A percentile compares a stretch with the other conserved stretches of the same genome.
Evolutionary conservation across 2,888 invertebrate genomes (phyloP).

Genomic region (Schizaphis graminum): DNA sequence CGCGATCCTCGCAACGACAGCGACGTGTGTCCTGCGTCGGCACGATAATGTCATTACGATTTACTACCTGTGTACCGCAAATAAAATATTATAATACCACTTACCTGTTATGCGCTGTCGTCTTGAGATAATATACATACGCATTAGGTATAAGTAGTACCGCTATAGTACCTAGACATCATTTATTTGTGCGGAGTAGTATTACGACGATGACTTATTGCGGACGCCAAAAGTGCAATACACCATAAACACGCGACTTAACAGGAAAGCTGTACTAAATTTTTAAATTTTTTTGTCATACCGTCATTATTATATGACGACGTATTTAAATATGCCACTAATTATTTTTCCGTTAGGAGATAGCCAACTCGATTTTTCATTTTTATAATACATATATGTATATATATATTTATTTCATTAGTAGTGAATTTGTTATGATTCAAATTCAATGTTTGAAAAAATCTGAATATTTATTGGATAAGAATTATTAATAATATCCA

Average conservation of each 20-base stretch:
- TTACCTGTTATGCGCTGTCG: too few relatives aligned
- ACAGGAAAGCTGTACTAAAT: not conserved
- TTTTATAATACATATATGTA: not conserved
- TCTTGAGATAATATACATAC: too few relatives aligned
- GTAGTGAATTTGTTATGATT: not conserved
- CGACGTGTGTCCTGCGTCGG: not conserved
- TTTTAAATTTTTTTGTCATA: not conserved
- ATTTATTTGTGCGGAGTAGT: not conserved
- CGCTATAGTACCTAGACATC: too few relatives aligned
- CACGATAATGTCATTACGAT: not conserved
- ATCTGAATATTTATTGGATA: conserved; percentile 37
- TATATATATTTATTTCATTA: not conserved
- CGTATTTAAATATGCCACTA: not conserved
- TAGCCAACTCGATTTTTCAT: not conserved
- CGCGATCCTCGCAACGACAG: not conserved
- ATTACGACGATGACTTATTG: not conserved
- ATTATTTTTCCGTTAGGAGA: not conserved
- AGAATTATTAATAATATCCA: conserved; percentile 8
- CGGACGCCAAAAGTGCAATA: not conserved
- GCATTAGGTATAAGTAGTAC: too few relatives aligned
- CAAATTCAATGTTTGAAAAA: conserved; percentile 8
- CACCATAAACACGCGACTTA: not conserved
- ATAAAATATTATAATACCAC: too few relatives aligned
- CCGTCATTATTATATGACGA: not conserved
- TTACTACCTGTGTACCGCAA: not conserved